A percentile compares a stretch with the other conserved stretches of the same genome.
Evolutionary conservation across 37 sponge, comb jelly and placozoan species (phyloP).

Genomic region (Beroe forskalii): DNA sequence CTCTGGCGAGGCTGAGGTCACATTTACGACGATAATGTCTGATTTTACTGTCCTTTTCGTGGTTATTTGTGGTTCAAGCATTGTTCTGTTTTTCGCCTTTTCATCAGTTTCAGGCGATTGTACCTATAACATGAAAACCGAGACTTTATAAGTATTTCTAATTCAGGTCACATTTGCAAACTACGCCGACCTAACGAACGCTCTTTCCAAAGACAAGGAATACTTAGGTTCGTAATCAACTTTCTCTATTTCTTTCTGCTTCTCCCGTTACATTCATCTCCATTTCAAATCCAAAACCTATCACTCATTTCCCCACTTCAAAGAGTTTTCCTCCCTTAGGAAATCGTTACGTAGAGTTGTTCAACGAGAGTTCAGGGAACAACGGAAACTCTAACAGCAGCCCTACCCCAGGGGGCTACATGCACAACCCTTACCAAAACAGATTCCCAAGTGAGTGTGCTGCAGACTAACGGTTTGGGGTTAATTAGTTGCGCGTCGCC

Average conservation of each 20-base stretch:
- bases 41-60: background rate
- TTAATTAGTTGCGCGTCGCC: background rate
- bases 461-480: background rate
- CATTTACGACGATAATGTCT: background rate
- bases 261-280: no score
- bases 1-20: constrained; percentile 60
- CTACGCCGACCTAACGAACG: constrained; percentile 11
- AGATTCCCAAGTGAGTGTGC: constrained; percentile 44
- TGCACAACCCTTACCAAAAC: background rate
- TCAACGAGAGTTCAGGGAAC: constrained; percentile 51
- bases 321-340: no score
- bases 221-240: constrained; percentile 20
- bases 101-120: background rate
- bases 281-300: no score
- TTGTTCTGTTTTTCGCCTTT: background rate
- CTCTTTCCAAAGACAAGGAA: constrained; percentile 42
- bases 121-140: background rate
- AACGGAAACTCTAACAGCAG: background rate
- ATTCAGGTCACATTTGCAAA: constrained; percentile 42
- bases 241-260: no score
- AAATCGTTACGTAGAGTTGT: constrained; percentile 55
- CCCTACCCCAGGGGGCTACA: background rate
- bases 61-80: background rate
- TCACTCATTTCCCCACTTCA: no score
- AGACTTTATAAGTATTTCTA: background rate